Base-by-base conservation (phyloP, 2,888 invertebrate species). In the Lissonota sp. region DNA sequence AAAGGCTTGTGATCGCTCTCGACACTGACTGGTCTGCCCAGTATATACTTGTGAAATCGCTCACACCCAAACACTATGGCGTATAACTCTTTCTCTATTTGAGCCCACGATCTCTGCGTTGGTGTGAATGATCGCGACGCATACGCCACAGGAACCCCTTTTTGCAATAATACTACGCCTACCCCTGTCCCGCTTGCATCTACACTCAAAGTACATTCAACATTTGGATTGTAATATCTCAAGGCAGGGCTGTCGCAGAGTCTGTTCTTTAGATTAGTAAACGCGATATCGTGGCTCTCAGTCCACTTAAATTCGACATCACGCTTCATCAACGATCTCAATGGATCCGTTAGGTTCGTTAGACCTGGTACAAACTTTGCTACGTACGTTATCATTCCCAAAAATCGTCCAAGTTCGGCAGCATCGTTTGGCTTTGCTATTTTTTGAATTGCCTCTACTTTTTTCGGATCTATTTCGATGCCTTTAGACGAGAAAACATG, bases 111-210 rank as follows among this genome's bases (percentile, higher is more conserved):
- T 49, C 51, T 74, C 51, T 85, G 83, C 6, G 70, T 74, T n/a
- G 40, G 49, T 5, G 85, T 84, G 14, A 85, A 62, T 0, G 86
- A 72, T 64, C 77, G 79, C 0, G 85, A 86, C 3, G 85, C 86
- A 71, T 84, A 86, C 1, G 84, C 84, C 10, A 85, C 53, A 6
- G 84, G 84, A 1, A 71, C 5, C 5, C 79, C 69, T 55, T 84
- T 77, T 72, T 86, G 84, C 16, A 84, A 37, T 7, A 85, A 58
- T 0, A 84, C 84, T n/a, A 80, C 84, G 39, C 84, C 86, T 1
- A 84, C 73, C 0, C 84, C 83, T 37, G 83, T 74, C 16, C 80
- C 75, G 55, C 84, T 84, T 7, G 86, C 85, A 64, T 86, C 86
- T 55, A 86, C 86, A 44, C 83, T 84, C 5, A 84, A 5, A 3